Base-by-base conservation (phyloP, 2,888 invertebrate genomes). In the Pseudolycoriella hygida region DNA sequence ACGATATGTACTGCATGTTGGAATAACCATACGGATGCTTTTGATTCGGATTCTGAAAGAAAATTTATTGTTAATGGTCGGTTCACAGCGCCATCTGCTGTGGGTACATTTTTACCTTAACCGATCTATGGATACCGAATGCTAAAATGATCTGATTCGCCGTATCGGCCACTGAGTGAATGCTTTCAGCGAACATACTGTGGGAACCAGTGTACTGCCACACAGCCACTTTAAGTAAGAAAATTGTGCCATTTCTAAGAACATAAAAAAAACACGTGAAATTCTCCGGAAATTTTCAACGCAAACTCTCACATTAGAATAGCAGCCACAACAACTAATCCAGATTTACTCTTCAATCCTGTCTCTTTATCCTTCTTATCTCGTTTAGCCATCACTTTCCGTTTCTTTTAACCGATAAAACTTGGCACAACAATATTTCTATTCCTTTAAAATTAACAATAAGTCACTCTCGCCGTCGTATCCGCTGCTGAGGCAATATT, bases 1-100 rank as follows among this genome's bases (percentile, higher is more conserved):
- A 96, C 0, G 97, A 85, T 5, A 98, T 94, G 66, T 97, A 93
- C 59, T 89, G 81, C 88, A 97, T 90, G 58, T 93, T 94, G 42
- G 86, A 78, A 61, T 92, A 96, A 1, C 96, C 96, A 62, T 97
- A 96, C 0, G 90, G 89, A 67, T 90, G 90, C 56, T 83, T 79
- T 0, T 80, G 73, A 66, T 88, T 85, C 17, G 90, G 85, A 61
- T 73, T 73, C 76, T 88, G 88, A 6, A 47, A 31, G 25, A 42
- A 34, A 18, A 19, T 20, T 44, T n/a, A 5, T n/a, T 37, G 39
- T 42, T n/a, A n/a, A n/a, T n/a, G n/a, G n/a, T n/a, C n/a, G n/a
- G n/a, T n/a, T n/a, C n/a, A n/a, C n/a, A n/a, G n/a, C n/a, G n/a
- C n/a, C n/a, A n/a, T n/a, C 20, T 42, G 20, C 17, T n/a, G n/a